Evolutionary conservation across 2,888 invertebrate species (phyloP), one percentile per base, ranked within the genome.

Genomic region (Elysia crispata): DNA sequence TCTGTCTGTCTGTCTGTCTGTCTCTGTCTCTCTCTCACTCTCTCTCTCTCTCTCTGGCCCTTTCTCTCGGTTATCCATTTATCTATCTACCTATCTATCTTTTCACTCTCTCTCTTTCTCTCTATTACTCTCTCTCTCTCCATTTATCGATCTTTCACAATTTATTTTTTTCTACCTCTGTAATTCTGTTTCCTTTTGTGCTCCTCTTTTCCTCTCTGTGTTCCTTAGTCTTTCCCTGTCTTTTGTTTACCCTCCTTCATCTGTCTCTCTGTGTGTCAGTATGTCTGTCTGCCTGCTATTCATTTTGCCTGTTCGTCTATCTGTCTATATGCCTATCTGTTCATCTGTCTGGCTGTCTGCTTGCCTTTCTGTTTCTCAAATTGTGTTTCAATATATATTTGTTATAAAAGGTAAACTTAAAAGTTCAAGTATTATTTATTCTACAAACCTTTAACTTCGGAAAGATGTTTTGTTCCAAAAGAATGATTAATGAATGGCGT

Each of bases 311-410:
- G n/a, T n/a, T n/a, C n/a, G n/a, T n/a, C 31, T 33, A 20, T 69
- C 69, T 28, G 15, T n/a, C n/a, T 69, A n/a, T 69, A 20, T n/a
- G 20, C 30, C 28, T 69, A n/a, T n/a, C n/a, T 69, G 1, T 30
- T 30, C 31, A 31, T 69, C 69, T 69, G 20, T 33, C n/a, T 69
- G 30, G n/a, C n/a, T n/a, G n/a, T n/a, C n/a, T n/a, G n/a, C n/a
- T n/a, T n/a, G n/a, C n/a, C n/a, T n/a, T n/a, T n/a, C n/a, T n/a
- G n/a, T n/a, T n/a, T n/a, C n/a, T n/a, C n/a, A n/a, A n/a, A n/a
- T n/a, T n/a, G n/a, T n/a, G n/a, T n/a, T n/a, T n/a, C n/a, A n/a
- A n/a, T n/a, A n/a, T n/a, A n/a, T n/a, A n/a, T n/a, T n/a, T n/a
- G n/a, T n/a, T n/a, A n/a, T n/a, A n/a, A n/a, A n/a, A n/a, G n/a